These are phyloP conservation scores for Caenorhabditis plicata DNA, from an alignment of 2,888 invertebrate species.

Conservation along the genomic window DNA sequence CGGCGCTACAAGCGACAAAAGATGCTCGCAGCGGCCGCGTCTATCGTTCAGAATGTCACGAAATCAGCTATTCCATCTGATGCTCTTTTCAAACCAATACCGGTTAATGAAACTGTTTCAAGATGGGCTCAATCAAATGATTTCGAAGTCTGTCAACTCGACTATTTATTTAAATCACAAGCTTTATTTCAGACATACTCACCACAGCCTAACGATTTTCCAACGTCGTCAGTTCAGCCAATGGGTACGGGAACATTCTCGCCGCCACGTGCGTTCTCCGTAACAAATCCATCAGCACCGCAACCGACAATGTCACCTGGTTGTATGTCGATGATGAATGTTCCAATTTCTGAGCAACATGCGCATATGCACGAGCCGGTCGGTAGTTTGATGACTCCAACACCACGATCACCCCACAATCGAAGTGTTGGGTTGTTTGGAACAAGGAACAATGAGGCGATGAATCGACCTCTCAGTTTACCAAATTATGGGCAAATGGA, in stretches of 20 bases:
- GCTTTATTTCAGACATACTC: constrained; percentile 14
- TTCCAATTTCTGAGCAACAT: constrained; percentile 15
- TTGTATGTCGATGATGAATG: constrained; percentile 47
- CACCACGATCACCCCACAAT: constrained; percentile 31
- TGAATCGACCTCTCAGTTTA: constrained; percentile 25
- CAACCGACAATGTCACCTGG: constrained; percentile 35
- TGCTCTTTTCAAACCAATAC: constrained; percentile 37
- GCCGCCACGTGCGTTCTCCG: constrained; percentile 37
- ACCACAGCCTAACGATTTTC: constrained; percentile 12
- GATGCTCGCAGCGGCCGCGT: constrained; percentile 48
- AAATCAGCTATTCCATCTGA: constrained; percentile 21
- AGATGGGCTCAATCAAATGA: constrained; percentile 29
- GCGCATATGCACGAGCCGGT: constrained; percentile 1
- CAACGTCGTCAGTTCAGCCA: too few species aligned
- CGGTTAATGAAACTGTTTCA: constrained; percentile 23
- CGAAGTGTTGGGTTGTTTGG: constrained; percentile 23
- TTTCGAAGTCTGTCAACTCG: not conserved
- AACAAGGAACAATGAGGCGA: constrained; percentile 3
- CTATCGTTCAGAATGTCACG: constrained; percentile 6
- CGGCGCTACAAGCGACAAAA: constrained; percentile 70
- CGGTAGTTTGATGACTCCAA: constrained; percentile 17
- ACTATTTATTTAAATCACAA: not conserved
- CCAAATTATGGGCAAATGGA: constrained; percentile 39
- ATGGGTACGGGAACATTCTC: constrained; percentile 1
- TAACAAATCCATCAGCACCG: constrained; percentile 18